Evolutionary conservation across 2,888 invertebrate genomes (phyloP), one percentile per base, ranked within the genome.

Genomic region (Mystacides longicornis): DNA sequence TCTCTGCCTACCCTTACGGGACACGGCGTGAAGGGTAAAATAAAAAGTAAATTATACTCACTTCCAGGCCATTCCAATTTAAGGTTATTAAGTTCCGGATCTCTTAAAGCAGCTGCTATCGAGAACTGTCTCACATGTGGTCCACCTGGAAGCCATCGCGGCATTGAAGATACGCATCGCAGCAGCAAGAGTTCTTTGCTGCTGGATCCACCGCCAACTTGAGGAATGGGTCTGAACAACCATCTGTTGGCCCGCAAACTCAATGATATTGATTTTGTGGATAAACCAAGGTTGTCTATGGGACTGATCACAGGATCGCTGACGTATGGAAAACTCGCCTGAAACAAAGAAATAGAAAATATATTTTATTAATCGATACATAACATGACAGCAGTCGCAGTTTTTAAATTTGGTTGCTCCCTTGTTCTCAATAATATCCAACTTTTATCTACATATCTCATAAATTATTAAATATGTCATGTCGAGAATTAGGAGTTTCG

Each of bases 101-200:
- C 20, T 33, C 55, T 52, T 37, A 60, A 43, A 2, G 54, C 31
- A 7, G 60, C 56, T 2, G 60, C 56, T 16, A 60, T 58, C 22
- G 58, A 54, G 31, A 57, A 57, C 22, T 60, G 57, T 23, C 60
- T 45, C 18, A 47, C 46, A 23, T 60, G 58, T 7, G 57, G 58
- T 16, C 60, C 58, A 3, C 60, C 60, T 16, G 60, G 60, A n/a
- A 60, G 23, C 53, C 57, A 52, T 11, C 50, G 19, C 1, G 60
- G 60, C 57, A 60, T 54, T 9, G 31, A 37, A n/a, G 60, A 52
- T 19, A 51, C 54, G 33, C 58, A 60, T 23, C 56, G 50, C 14
- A 54, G 23, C 5, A 49, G 14, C 5, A 54, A 49, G 49, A 54
- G 20, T 9, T 54, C 54, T 21, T 20, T 49, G 1, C 42, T 14